phyloP scores from a whole-genome alignment of 30 jellyfish, hydroid and myxozoan genomes.

The Pseudorhiza aurosa region DNA sequence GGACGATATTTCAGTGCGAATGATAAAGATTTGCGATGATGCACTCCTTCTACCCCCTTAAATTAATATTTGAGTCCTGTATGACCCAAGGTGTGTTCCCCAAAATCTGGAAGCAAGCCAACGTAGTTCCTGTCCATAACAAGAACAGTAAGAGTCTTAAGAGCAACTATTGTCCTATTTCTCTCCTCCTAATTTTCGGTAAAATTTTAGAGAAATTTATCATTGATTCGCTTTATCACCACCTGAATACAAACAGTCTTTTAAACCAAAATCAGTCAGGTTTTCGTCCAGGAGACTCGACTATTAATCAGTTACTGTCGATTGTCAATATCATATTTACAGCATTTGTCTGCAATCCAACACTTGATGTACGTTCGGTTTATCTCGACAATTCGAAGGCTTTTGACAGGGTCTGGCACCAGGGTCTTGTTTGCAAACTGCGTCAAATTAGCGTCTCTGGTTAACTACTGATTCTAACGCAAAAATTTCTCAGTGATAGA shows the following conservation, averaged over 20 bases:
- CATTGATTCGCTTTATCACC: conserved; percentile 26
- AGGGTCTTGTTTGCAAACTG: conserved; percentile 38
- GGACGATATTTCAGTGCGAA: conserved; percentile 72
- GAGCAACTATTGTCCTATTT: conserved; percentile 37
- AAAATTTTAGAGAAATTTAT: conserved; percentile 46
- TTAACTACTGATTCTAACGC: background rate
- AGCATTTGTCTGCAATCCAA: conserved; percentile 63
- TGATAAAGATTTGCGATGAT: conserved; percentile 69
- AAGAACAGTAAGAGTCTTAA: conserved; percentile 33
- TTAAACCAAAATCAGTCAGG: conserved; percentile 22
- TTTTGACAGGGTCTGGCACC: conserved; percentile 73
- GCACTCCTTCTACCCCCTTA: conserved; percentile 73
- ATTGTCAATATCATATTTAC: conserved; percentile 31
- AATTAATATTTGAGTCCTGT: conserved; percentile 32
- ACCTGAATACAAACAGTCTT: conserved; percentile 12
- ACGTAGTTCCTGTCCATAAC: conserved; percentile 60
- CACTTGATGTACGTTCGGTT: conserved; percentile 57
- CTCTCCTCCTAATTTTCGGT: conserved; percentile 54
- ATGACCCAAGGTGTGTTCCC: conserved; percentile 58
- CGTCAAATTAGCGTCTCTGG: conserved; percentile 20
- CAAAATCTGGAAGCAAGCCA: conserved; percentile 52
- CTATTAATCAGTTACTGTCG: conserved; percentile 33
- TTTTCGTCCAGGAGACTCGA: conserved; percentile 42
- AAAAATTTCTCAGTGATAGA: conserved; percentile 20
- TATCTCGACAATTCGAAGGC: conserved; percentile 63